These are phyloP conservation scores for Halcyon leucocephala DNA, from an alignment of 2,797 vertebrate genomes.

Conservation along the genomic window DNA sequence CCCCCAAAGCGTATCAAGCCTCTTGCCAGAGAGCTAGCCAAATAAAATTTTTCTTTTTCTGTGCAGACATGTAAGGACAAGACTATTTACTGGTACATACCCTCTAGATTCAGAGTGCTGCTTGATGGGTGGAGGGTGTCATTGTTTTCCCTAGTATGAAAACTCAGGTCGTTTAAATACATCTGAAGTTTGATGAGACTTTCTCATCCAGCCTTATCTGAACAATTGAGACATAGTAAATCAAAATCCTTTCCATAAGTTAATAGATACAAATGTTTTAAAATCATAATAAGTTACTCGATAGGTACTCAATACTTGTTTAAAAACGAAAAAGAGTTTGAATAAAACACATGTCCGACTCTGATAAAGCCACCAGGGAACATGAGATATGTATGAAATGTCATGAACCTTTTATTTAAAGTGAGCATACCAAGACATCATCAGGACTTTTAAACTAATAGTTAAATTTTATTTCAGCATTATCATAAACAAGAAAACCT, in stretches of 20 bases:
- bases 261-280: neutral
- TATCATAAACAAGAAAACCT: neutral
- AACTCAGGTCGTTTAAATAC: neutral
- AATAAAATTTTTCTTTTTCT: neutral
- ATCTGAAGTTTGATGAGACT: neutral
- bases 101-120: neutral
- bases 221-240: neutral
- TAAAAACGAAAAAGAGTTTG: neutral
- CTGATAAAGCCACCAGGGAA: neutral
- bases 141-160: neutral
- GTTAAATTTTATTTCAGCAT: neutral
- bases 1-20: neutral
- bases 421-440: neutral
- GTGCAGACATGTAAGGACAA: neutral
- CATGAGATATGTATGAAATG: neutral
- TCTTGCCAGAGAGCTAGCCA: neutral
- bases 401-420: neutral
- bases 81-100: neutral
- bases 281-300: neutral
- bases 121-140: neutral
- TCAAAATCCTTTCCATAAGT: neutral
- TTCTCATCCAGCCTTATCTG: neutral
- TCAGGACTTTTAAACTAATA: neutral
- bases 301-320: neutral
- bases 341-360: neutral